A percentile compares a stretch with the other conserved stretches of the same genome.
Conservation (phyloP, 2,888 invertebrate species). For the Acronicta aceris region DNA sequence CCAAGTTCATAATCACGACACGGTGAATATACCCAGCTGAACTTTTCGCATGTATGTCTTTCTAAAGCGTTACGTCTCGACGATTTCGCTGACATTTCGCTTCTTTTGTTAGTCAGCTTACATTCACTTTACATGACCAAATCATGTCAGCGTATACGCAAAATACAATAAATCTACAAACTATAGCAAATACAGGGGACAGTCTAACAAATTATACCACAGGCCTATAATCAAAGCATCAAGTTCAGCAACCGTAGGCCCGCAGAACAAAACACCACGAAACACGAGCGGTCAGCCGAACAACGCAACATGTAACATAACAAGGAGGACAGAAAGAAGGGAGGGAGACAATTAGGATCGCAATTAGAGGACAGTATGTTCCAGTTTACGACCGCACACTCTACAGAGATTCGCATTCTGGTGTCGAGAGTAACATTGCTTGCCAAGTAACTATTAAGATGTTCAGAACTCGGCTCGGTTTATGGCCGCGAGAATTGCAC, state of each 20-base stretch:
- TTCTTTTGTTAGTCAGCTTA: no score
- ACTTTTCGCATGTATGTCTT: no score
- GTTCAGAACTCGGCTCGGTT: slow-evolving; percentile 66
- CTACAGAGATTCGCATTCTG: slow-evolving; percentile 80
- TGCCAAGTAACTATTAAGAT: slow-evolving; percentile 87
- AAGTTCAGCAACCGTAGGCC: slow-evolving; percentile 43
- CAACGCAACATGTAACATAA: slow-evolving; percentile 51
- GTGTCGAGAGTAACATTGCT: slow-evolving; percentile 80
- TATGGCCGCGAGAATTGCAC: slow-evolving; percentile 59
- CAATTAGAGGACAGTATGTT: slow-evolving; percentile 89
- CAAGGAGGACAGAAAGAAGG: slow-evolving; percentile 69
- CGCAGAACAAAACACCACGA: slow-evolving; percentile 38
- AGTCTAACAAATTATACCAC: slow-evolving; percentile 22
- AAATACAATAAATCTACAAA: not conserved
- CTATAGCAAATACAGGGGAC: not conserved
- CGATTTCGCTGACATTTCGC: no score
- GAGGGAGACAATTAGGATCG: slow-evolving; percentile 83
- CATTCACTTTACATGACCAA: no score
- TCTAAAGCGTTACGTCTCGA: no score
- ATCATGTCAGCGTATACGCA: no score
- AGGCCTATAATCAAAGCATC: slow-evolving; percentile 45
- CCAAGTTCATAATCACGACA: no score
- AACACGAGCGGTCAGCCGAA: slow-evolving; percentile 31
- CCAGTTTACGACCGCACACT: slow-evolving; percentile 83
- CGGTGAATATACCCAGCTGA: no score